Conservation (phyloP, 1,140 invertebrate species). For the Drosophila asahinai region DNA sequence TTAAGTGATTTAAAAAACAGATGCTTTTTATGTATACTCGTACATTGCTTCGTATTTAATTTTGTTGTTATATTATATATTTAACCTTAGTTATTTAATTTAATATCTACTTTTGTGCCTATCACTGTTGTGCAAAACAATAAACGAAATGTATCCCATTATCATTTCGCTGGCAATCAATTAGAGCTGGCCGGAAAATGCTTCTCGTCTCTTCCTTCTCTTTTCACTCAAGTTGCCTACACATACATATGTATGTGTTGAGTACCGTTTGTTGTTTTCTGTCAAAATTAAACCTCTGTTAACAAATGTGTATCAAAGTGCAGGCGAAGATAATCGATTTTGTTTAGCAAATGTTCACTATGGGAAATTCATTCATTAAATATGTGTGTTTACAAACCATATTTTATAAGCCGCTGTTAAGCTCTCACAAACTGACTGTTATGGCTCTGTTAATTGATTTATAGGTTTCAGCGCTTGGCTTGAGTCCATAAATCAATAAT, state of each 20-base stretch:
- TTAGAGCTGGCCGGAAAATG: conserved; percentile 19
- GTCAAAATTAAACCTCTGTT: conserved; percentile 3
- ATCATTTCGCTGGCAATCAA: conserved; percentile 19
- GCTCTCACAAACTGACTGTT: not conserved
- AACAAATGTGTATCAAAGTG: conserved; percentile 33
- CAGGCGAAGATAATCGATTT: conserved; percentile 12
- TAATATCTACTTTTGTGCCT: no score
- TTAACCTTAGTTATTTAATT: no score
- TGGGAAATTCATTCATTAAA: not conserved
- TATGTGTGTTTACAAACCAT: not conserved
- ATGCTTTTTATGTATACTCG: no score
- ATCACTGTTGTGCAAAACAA: not conserved
- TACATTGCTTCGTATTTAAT: no score
- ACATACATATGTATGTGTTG: conserved; percentile 30
- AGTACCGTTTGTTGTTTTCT: not conserved
- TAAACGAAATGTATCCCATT: conserved; percentile 11
- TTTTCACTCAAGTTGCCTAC: conserved; percentile 15
- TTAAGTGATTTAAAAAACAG: not conserved
- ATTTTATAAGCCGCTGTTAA: conserved; percentile 13
- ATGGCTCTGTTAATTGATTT: conserved; percentile 32
- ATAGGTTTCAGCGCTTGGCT: conserved; percentile 5
- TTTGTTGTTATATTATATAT: no score
- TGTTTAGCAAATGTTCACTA: not conserved
- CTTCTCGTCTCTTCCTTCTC: not conserved
- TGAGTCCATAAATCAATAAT: conserved; percentile 28